A percentile compares a stretch with the other conserved stretches of the same genome.
Evolutionary conservation across 2,888 invertebrate species (phyloP).

Genomic region (Ceraclea dissimilis): DNA sequence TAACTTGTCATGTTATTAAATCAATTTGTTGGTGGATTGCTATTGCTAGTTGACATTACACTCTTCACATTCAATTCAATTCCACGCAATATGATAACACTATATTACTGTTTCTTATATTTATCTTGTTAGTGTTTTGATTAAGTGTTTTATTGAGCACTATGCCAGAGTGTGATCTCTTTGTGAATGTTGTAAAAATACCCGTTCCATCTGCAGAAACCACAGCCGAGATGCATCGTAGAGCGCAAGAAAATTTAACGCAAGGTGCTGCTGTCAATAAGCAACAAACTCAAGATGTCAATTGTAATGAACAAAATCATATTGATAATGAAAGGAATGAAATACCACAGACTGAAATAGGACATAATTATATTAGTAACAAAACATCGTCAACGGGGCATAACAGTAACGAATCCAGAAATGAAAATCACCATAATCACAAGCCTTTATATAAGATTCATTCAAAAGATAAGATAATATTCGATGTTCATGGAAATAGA

Average conservation of each 20-base stretch:
- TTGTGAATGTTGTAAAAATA: slow-evolving; percentile 14
- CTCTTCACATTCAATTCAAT: too few species aligned
- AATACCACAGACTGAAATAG: not conserved
- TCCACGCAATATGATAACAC: too few species aligned
- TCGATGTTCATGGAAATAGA: slow-evolving; percentile 5
- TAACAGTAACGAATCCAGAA: slow-evolving; percentile 2
- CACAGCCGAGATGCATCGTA: slow-evolving; percentile 18
- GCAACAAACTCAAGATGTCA: not conserved
- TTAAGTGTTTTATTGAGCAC: not conserved
- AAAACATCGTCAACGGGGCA: not conserved
- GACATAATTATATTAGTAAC: not conserved
- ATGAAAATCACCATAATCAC: slow-evolving; percentile 5
- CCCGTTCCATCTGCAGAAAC: slow-evolving; percentile 16
- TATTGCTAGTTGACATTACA: too few species aligned
- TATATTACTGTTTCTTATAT: too few species aligned
- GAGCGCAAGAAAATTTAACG: slow-evolving; percentile 9
- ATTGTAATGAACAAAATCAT: not conserved
- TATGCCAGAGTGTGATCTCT: slow-evolving; percentile 20
- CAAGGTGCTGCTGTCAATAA: not conserved
- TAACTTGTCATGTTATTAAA: too few species aligned
- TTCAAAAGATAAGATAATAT: slow-evolving; percentile 10
- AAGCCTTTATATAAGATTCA: slow-evolving; percentile 3
- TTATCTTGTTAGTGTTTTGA: too few species aligned
- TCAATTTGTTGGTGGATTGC: too few species aligned
- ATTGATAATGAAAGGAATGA: not conserved